These are phyloP conservation scores for Forbesichthys agassizii DNA, from an alignment of 2,113 vertebrate species.

Conservation along the genomic window DNA sequence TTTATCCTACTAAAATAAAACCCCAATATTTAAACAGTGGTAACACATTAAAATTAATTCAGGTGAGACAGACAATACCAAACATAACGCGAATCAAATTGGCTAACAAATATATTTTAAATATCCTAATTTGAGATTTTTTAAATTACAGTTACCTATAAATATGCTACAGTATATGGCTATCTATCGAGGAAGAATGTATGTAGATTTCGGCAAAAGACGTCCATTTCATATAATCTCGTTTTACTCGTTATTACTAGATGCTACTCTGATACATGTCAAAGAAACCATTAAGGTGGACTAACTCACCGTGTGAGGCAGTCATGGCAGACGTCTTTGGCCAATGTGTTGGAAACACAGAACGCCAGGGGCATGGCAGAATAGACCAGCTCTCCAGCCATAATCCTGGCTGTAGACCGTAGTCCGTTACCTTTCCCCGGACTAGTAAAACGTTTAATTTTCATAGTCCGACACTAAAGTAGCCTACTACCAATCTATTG, in stretches of 20 bases:
- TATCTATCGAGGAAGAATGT: background rate
- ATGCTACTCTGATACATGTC: background rate
- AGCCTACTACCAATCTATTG: constrained; percentile 15
- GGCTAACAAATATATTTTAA: too few relatives aligned
- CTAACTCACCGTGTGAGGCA: constrained; percentile 85
- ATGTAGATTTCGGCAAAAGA: background rate
- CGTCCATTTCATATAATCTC: background rate
- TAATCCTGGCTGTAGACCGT: constrained; percentile 59
- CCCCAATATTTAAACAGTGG: too few relatives aligned
- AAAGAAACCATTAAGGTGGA: background rate
- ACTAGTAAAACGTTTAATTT: constrained; percentile 80
- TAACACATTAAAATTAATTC: too few relatives aligned
- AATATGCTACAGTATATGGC: background rate
- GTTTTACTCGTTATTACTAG: background rate
- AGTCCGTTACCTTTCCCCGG: constrained; percentile 82
- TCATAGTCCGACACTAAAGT: constrained; percentile 18
- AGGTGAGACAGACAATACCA: too few relatives aligned
- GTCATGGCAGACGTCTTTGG: constrained; percentile 78
- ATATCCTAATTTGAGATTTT: too few relatives aligned
- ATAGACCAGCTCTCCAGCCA: constrained; percentile 76
- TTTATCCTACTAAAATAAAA: too few relatives aligned
- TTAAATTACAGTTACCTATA: too few relatives aligned
- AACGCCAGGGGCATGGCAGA: constrained; percentile 79
- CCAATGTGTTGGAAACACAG: constrained; percentile 71
- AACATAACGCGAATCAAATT: too few relatives aligned